Evolutionary conservation across 2,797 vertebrate species (phyloP).

Genomic region (Enteromius unitaeniatus): DNA sequence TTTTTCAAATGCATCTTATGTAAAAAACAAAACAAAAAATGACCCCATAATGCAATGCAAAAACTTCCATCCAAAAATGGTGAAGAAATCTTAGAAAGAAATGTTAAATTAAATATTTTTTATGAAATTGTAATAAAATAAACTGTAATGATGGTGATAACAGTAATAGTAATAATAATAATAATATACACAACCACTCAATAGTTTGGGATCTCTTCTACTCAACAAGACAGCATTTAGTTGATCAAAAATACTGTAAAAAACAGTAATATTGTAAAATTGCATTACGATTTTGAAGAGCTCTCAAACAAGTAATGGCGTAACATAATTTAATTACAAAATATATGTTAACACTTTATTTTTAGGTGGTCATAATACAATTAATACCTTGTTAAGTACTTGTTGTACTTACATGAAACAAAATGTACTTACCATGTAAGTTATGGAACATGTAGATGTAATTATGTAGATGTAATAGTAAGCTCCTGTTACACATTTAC

Average conservation of each 20-base stretch:
- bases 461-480: too few species aligned
- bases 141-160: neutral
- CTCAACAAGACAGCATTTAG: neutral
- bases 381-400: too few species aligned
- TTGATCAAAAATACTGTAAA: neutral
- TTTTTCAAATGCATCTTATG: neutral
- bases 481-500: too few species aligned
- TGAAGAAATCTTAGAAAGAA: neutral
- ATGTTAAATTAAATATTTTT: neutral
- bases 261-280: neutral
- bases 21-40: too few species aligned
- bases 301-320: neutral
- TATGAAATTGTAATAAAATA: neutral
- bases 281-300: neutral
- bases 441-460: too few species aligned
- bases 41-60: neutral
- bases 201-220: neutral
- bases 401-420: too few species aligned
- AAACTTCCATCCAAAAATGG: neutral
- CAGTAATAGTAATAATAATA: neutral
- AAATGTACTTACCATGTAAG: too few species aligned
- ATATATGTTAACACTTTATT: neutral
- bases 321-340: neutral
- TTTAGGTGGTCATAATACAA: too few species aligned
- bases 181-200: neutral